Base-by-base conservation (phyloP, 2,113 vertebrate species). In the Fukomys damarensis region DNA sequence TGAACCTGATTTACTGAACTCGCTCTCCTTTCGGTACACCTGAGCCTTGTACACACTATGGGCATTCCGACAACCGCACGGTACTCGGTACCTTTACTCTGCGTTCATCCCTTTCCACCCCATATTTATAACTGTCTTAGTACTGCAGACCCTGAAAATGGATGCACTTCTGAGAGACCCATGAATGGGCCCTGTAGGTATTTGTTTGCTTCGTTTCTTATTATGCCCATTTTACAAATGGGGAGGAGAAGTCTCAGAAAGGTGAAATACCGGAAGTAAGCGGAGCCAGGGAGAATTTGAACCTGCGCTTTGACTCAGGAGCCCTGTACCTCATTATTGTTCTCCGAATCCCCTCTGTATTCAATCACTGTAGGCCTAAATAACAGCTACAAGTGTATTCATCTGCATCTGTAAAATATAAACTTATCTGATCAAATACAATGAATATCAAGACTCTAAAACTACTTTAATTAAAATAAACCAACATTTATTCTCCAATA, bases 61-160 rank as follows among this genome's bases (percentile, higher is more conserved):
- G 4, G 20, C 22, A 3, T 12, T 28, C 10, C 24, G 35, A 56
- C 5, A 7, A 9, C 10, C 0, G 0, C 7, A 4, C 0, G 72
- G 16, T 4, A 32, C 1, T 19, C 1, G 35, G 0, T 5, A 19
- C 28, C 13, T 59, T n/a, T 24, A 17, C 35, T 52, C 26, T 28
- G 11, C 0, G 8, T 24, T 14, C 30, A 6, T 3, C 3, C 1
- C 16, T 68, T 59, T n/a, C 3, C 4, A 11, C 46, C 4, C 3
- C 0, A 35, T 79, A 59, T 52, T 46, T 19, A 82, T 58, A n/a
- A n/a, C 19, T 8, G 38, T 13, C 11, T 79, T 56, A 43, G 8
- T n/a, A 49, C 28, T 56, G 2, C 20, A 70, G n/a, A 54, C 26
- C 8, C 13, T 70, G 35, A 14, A 79, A 68, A 26, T 35, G 5